Conservation (phyloP, 2,797 vertebrate genomes). For the Girardinus metallicus region DNA sequence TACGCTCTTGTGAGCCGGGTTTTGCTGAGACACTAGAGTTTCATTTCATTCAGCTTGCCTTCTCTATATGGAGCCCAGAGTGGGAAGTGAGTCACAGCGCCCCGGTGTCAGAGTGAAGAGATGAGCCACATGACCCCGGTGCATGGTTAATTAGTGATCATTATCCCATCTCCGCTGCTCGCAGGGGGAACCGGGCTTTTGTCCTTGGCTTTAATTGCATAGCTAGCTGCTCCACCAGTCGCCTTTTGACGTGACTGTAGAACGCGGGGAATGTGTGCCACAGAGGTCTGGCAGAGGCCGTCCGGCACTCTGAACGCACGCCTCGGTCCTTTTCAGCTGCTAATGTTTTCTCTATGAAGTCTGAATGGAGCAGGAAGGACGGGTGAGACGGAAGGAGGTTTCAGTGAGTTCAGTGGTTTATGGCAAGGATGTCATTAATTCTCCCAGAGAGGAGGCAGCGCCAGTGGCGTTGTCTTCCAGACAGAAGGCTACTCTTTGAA, state of each 20-base stretch:
- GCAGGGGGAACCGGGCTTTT: slow-evolving; percentile 69
- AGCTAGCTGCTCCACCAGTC: slow-evolving; percentile 30
- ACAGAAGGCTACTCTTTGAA: not conserved
- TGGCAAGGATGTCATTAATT: slow-evolving; percentile 42
- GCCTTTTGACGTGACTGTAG: slow-evolving; percentile 41
- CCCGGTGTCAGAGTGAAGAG: slow-evolving; percentile 55
- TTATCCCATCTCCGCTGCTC: slow-evolving; percentile 77
- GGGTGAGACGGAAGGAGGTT: slow-evolving; percentile 39
- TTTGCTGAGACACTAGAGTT: slow-evolving; percentile 48
- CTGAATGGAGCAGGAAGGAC: slow-evolving; percentile 35
- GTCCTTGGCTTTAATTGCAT: slow-evolving; percentile 65
- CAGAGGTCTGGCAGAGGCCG: slow-evolving; percentile 40
- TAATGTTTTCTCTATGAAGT: slow-evolving; percentile 7
- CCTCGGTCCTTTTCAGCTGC: slow-evolving; percentile 10
- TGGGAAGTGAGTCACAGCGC: slow-evolving; percentile 71
- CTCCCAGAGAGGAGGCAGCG: slow-evolving; percentile 6
- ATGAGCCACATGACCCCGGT: slow-evolving; percentile 62
- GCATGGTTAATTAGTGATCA: slow-evolving; percentile 79
- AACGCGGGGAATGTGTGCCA: slow-evolving; percentile 42
- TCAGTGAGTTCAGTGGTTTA: slow-evolving; percentile 24
- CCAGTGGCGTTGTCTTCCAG: not conserved
- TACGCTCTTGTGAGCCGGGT: slow-evolving; percentile 39
- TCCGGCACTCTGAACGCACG: slow-evolving; percentile 22
- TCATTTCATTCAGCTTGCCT: slow-evolving; percentile 61
- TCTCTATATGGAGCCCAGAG: slow-evolving; percentile 48